These are phyloP conservation scores for Pterocles orientalis DNA, from an alignment of 2,113 vertebrate species.

Conservation along the genomic window DNA sequence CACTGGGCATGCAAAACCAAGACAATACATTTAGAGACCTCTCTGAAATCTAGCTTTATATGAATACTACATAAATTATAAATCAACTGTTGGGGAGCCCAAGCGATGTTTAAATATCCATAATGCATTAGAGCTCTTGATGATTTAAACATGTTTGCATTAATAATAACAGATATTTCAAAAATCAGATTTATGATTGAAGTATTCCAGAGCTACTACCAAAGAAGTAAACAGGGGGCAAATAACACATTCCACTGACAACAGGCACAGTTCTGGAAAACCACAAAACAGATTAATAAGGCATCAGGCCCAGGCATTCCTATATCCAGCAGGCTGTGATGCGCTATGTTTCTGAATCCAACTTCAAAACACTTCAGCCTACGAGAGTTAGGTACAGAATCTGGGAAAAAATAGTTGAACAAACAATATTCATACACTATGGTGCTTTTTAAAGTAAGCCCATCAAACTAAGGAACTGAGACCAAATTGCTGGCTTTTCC, in stretches of 20 bases:
- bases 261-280: not conserved
- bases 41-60: not conserved
- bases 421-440: not conserved
- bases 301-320: not conserved
- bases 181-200: conserved; percentile 12
- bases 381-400: not conserved
- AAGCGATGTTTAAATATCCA: conserved; percentile 53
- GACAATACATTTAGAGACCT: conserved; percentile 27
- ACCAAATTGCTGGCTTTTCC: not conserved
- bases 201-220: not conserved
- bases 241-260: not conserved
- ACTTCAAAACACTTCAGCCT: not conserved
- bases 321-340: not conserved
- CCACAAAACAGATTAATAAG: not conserved
- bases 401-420: not conserved
- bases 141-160: conserved; percentile 42
- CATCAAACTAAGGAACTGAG: not conserved
- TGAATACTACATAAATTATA: conserved; percentile 45
- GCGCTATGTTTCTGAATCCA: not conserved
- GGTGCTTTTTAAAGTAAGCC: not conserved
- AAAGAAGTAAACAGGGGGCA: not conserved
- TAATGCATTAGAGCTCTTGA: conserved; percentile 31
- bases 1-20: not conserved
- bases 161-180: conserved; percentile 29
- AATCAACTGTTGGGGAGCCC: conserved; percentile 1